Percentiles rank a stretch among this genome's conserved stretches.
Conservation (phyloP, 2,888 invertebrate species). For the Parapristionchus giblindavisi region DNA sequence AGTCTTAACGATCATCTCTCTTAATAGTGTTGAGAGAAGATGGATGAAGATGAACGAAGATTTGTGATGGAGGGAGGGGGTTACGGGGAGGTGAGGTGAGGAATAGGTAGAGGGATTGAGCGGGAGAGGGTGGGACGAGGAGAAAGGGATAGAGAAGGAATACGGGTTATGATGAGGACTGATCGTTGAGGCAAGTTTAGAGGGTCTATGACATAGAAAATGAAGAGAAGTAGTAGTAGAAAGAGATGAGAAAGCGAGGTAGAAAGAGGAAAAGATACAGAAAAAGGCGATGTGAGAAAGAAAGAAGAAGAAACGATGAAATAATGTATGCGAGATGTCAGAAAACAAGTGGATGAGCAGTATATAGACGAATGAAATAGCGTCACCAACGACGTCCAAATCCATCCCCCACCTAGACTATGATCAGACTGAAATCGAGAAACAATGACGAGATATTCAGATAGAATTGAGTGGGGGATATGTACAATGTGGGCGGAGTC, state of each 20-base stretch:
- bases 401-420: neutral
- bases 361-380: constrained; percentile 5
- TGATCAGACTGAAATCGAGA: too few species aligned
- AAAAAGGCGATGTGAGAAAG: constrained; percentile 21
- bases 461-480: too few species aligned
- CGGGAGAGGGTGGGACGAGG: neutral
- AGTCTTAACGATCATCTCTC: too few species aligned
- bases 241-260: neutral
- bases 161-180: neutral
- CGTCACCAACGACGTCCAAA: constrained; percentile 11
- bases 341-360: neutral
- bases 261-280: constrained; percentile 5
- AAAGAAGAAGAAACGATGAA: neutral
- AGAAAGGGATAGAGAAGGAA: neutral
- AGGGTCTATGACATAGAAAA: neutral
- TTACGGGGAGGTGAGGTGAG: constrained; percentile 10
- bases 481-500: too few species aligned
- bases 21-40: neutral
- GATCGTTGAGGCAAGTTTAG: neutral
- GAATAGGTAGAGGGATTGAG: neutral
- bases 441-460: too few species aligned
- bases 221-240: neutral
- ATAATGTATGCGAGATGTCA: neutral
- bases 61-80: neutral
- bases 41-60: constrained; percentile 6